These are phyloP conservation scores for Tuberolachnus salignus DNA, from an alignment of 2,888 invertebrate species.

Conservation along the genomic window DNA sequence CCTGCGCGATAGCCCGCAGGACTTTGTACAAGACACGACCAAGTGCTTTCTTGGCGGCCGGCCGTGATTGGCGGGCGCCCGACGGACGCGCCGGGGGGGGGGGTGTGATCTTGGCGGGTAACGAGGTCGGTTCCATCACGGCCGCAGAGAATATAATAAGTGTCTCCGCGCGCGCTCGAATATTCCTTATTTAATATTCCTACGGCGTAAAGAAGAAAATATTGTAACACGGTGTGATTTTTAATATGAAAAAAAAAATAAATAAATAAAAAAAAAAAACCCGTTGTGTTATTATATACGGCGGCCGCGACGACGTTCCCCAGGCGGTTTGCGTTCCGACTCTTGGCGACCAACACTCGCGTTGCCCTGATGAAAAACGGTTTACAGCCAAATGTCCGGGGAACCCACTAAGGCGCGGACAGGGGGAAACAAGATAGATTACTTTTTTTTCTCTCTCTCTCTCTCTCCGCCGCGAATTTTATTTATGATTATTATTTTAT, in stretches of 20 bases:
- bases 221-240: background rate
- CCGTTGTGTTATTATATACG: slow-evolving; percentile 17
- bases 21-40: no score
- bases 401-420: background rate
- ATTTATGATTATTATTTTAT: slow-evolving; percentile 45
- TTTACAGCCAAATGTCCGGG: slow-evolving; percentile 33
- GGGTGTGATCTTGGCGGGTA: background rate
- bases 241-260: slow-evolving; percentile 32
- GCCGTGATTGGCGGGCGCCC: no score
- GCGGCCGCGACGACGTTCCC: background rate
- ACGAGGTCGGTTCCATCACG: background rate
- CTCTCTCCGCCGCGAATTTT: background rate
- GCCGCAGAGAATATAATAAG: background rate
- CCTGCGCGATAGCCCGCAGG: slow-evolving; percentile 34
- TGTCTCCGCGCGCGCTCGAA: background rate
- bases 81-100: no score
- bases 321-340: slow-evolving; percentile 44
- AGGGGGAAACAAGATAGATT: slow-evolving; percentile 31
- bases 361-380: slow-evolving; percentile 38
- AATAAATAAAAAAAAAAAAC: no score
- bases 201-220: background rate
- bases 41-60: no score
- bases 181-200: slow-evolving; percentile 20
- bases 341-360: slow-evolving; percentile 22
- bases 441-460: slow-evolving; percentile 1